Conservation (phyloP, 2,113 vertebrate genomes). For the Crotalus helleri region DNA sequence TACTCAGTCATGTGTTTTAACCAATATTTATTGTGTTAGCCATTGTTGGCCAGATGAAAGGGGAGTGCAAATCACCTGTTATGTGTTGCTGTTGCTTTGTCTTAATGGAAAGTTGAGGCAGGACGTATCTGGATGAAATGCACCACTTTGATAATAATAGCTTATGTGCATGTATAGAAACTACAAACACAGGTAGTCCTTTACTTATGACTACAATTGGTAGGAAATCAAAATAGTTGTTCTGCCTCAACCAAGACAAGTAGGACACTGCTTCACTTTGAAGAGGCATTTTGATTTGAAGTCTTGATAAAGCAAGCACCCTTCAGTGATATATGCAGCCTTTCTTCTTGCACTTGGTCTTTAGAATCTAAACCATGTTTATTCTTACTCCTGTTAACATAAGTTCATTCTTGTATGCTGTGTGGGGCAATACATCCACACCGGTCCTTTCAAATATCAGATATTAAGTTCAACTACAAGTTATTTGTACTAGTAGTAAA, state of each 20-base stretch:
- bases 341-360: neutral
- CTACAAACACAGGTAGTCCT: neutral
- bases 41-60: neutral
- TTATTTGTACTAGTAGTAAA: neutral
- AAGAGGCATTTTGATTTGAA: neutral
- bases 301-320: neutral
- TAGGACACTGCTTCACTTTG: neutral
- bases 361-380: neutral
- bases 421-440: neutral
- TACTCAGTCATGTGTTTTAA: neutral
- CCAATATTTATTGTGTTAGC: neutral
- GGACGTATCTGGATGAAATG: neutral
- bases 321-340: neutral
- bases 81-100: neutral
- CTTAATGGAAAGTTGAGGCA: neutral
- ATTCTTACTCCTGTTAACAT: neutral
- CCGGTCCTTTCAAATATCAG: neutral
- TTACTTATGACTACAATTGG: neutral
- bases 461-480: neutral
- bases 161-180: neutral
- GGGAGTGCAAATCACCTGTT: neutral
- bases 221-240: neutral
- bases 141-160: neutral
- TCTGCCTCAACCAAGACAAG: neutral
- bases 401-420: neutral